Evolutionary conservation across 2,888 invertebrate species (phyloP).

Genomic region (Yponomeuta cagnagella): DNA sequence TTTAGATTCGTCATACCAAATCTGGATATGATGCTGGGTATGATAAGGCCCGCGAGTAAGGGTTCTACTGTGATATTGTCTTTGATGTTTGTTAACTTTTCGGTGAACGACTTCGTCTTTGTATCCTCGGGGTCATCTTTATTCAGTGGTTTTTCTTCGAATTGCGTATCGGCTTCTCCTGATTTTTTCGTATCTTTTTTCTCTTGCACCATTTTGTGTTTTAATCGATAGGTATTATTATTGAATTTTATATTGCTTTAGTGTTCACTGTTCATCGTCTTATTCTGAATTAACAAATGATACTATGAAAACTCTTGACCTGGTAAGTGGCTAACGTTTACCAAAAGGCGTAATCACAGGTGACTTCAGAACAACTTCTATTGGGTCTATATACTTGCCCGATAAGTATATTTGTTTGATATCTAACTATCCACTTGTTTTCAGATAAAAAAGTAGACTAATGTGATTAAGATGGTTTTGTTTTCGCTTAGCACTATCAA

Average conservation of each 20-base stretch:
- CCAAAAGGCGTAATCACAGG: neutral
- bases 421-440: slow-evolving; percentile 57
- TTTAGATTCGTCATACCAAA: slow-evolving; percentile 78
- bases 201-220: slow-evolving; percentile 40
- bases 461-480: slow-evolving; percentile 1
- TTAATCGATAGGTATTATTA: neutral
- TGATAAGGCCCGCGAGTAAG: slow-evolving; percentile 81
- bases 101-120: slow-evolving; percentile 39
- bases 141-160: slow-evolving; percentile 4
- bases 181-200: neutral
- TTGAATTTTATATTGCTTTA: neutral
- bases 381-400: slow-evolving; percentile 41
- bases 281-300: slow-evolving; percentile 21
- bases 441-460: slow-evolving; percentile 38
- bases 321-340: neutral
- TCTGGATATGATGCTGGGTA: slow-evolving; percentile 80
- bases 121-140: slow-evolving; percentile 31
- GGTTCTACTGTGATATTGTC: slow-evolving; percentile 83
- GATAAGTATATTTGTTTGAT: slow-evolving; percentile 55
- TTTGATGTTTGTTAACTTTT: slow-evolving; percentile 47
- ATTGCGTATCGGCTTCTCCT: neutral
- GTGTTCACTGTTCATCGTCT: slow-evolving; percentile 16
- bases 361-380: neutral
- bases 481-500: neutral
- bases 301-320: slow-evolving; percentile 2